These are phyloP conservation scores for Betta splendens DNA, from an alignment of 2,797 vertebrate genomes.

Conservation along the genomic window DNA sequence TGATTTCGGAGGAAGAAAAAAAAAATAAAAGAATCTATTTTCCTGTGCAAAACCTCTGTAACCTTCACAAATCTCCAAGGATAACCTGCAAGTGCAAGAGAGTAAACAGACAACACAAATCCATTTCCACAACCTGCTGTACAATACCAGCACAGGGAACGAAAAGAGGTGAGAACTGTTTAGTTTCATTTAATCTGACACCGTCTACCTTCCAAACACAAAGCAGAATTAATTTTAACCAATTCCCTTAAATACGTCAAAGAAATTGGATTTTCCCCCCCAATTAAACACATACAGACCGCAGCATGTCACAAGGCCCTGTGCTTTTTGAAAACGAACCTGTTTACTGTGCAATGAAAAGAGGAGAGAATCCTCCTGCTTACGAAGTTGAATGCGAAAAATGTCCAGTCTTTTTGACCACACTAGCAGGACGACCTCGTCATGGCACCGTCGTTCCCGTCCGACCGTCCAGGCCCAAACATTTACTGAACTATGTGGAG, in stretches of 20 bases:
- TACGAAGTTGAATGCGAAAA: too few relatives aligned
- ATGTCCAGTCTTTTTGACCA: too few relatives aligned
- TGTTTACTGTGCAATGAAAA: background rate
- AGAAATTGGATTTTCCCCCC: too few relatives aligned
- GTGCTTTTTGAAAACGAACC: background rate
- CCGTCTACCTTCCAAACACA: background rate
- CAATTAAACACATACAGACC: too few relatives aligned
- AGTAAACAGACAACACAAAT: conserved; percentile 27
- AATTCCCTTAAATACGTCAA: background rate
- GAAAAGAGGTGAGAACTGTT: conserved; percentile 12
- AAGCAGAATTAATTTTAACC: too few relatives aligned
- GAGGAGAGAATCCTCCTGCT: too few relatives aligned
- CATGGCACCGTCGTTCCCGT: too few relatives aligned
- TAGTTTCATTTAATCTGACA: conserved; percentile 11
- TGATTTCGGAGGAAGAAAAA: conserved; percentile 20
- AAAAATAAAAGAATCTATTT: conserved; percentile 44
- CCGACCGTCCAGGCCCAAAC: background rate
- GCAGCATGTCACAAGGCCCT: too few relatives aligned
- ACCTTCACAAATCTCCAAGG: conserved; percentile 46
- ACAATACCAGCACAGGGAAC: conserved; percentile 2
- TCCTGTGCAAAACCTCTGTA: conserved; percentile 7
- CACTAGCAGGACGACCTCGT: too few relatives aligned
- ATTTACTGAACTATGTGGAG: background rate
- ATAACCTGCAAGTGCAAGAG: conserved; percentile 21
- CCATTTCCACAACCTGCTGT: conserved; percentile 17